Conservation (phyloP, 2,888 invertebrate species). For the Lasius platythorax region DNA sequence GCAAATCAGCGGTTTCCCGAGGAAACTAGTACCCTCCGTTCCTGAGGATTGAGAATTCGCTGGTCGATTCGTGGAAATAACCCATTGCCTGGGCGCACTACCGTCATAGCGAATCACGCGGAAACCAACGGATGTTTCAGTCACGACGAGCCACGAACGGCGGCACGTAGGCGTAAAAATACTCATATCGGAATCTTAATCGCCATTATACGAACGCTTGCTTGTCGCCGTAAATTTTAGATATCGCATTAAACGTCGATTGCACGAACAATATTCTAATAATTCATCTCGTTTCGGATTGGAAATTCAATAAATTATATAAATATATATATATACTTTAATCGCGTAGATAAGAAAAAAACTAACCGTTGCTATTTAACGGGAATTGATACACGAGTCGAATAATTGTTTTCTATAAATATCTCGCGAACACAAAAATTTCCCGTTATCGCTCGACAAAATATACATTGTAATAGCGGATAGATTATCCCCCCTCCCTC, state of each 20-base stretch:
- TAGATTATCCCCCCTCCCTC: not conserved
- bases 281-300: constrained; percentile 20
- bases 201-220: constrained; percentile 17
- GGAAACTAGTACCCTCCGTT: constrained; percentile 74
- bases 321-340: not conserved
- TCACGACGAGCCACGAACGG: constrained; percentile 54
- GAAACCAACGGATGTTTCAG: constrained; percentile 62
- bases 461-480: not conserved
- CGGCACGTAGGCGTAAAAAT: constrained; percentile 50
- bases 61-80: constrained; percentile 74
- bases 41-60: constrained; percentile 69
- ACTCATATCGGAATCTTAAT: constrained; percentile 38
- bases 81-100: constrained; percentile 47
- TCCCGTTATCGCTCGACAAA: constrained; percentile 11
- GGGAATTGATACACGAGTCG: not conserved
- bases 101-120: constrained; percentile 68
- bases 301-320: not conserved
- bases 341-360: not conserved
- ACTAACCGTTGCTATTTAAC: constrained; percentile 10
- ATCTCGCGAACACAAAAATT: not conserved
- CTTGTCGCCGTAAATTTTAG: constrained; percentile 22
- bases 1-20: constrained; percentile 75
- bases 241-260: constrained; percentile 14
- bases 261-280: constrained; percentile 23
- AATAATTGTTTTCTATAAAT: not conserved